Base-by-base conservation (phyloP, 2,888 invertebrate genomes). In the Subacronicta megacephala region DNA sequence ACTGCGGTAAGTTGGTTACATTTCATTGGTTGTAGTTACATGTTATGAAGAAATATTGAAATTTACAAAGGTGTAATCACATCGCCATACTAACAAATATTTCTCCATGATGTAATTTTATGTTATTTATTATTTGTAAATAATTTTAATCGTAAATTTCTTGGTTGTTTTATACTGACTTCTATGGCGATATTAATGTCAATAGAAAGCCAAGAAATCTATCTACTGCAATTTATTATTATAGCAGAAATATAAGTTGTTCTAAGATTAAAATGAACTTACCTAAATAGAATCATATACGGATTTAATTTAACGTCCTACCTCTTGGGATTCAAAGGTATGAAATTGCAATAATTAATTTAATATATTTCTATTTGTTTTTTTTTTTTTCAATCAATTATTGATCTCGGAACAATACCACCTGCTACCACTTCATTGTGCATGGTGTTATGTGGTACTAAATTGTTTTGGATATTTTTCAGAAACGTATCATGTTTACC, bases 401-500 rank as follows among this genome's bases (percentile, higher is more conserved):
- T 69, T 64, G 47, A 76, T 84, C 81, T 76, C 70, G 67, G 80
- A 82, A 78, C 81, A 80, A 78, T 56, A 46, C 46, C 59, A 69
- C 40, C 53, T 63, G 55, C 59, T 60, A 66, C 56, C 47, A 67
- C 36, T 67, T 65, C 64, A 78, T 80, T 83, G 80, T 85, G 93
- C 93, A 93, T 93, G 92, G 93, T 93, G 90, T 93, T 93, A 93
- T 93, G 93, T 93, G 93, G 93, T 90, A 80, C 81, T 68, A 82
- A 82, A 81, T 77, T 79, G 60, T 75, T 72, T 66, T 72, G 52
- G 69, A 70, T 56, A 70, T 75, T 75, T 77, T 72, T 66, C 72
- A 67, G 67, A 74, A 66, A 45, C 41, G 70, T 68, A 73, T 72
- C 76, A 75, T 78, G 49, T 59, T 51, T 55, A 62, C 49, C 69